Evolutionary conservation across 1,140 invertebrate species (phyloP).

Genomic region (Drosophila mayri): DNA sequence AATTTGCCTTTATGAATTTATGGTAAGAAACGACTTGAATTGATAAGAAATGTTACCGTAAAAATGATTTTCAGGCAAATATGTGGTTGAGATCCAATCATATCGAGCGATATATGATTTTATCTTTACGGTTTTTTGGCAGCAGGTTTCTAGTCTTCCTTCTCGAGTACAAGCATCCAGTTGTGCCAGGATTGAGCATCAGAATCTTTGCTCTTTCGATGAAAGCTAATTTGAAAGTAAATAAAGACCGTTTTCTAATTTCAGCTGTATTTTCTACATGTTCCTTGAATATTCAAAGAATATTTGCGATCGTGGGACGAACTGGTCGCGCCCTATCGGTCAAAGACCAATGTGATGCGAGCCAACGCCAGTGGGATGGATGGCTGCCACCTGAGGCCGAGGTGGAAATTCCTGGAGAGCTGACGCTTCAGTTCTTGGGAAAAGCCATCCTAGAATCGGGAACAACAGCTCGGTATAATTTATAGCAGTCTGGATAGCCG

Average conservation of each 20-base stretch:
- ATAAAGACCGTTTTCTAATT: no score
- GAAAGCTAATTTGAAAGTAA: no score
- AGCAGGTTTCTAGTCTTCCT: no score
- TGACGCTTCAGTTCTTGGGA: constrained; percentile 39
- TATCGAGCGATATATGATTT: not conserved
- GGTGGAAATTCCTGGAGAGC: constrained; percentile 43
- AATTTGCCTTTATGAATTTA: not conserved
- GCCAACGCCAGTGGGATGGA: not conserved
- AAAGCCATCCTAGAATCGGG: constrained; percentile 40
- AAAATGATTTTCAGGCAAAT: not conserved
- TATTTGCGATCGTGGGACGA: no score
- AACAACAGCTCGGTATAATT: constrained; percentile 51
- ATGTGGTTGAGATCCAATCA: not conserved
- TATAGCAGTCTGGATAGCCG: constrained; percentile 87
- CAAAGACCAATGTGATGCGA: no score
- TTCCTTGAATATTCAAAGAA: no score
- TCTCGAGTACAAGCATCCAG: no score
- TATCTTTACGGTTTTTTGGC: not conserved
- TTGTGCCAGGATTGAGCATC: no score
- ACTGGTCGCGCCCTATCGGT: no score
- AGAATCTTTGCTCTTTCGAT: no score
- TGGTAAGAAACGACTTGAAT: not conserved
- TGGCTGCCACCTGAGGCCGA: constrained; percentile 57
- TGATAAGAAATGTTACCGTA: not conserved
- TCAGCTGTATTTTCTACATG: no score